A percentile compares a stretch with the other conserved stretches of the same genome.
phyloP scores from a whole-genome alignment of 1,140 invertebrate species.

The Oryzaephilus surinamensis region DNA sequence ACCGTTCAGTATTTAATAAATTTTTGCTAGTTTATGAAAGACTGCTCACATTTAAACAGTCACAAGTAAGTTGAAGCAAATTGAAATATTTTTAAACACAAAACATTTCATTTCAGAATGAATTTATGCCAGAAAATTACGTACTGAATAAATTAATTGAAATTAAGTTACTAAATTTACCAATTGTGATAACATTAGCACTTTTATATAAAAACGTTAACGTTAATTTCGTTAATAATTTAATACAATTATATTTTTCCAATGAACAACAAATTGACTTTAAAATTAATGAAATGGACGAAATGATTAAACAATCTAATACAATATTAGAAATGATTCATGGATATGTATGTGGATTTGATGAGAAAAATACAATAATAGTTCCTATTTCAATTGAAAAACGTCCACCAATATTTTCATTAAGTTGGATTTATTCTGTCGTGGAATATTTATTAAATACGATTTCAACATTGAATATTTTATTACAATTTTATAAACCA shows the following conservation, averaged over 20 bases:
- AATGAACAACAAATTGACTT: slow-evolving; percentile 21
- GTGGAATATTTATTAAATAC: slow-evolving; percentile 22
- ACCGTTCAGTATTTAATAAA: slow-evolving; percentile 20
- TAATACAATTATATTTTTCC: slow-evolving; percentile 28
- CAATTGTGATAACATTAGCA: slow-evolving; percentile 23
- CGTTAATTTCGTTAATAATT: slow-evolving; percentile 22
- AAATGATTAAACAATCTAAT: slow-evolving; percentile 21
- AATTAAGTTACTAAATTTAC: slow-evolving; percentile 24
- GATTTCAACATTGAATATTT: slow-evolving; percentile 16
- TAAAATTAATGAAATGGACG: slow-evolving; percentile 23
- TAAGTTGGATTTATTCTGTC: slow-evolving; percentile 30
- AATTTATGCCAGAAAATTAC: slow-evolving; percentile 26
- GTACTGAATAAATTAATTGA: slow-evolving; percentile 23
- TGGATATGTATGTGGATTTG: slow-evolving; percentile 26
- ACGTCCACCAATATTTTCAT: slow-evolving; percentile 24
- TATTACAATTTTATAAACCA: slow-evolving; percentile 22
- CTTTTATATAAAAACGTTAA: slow-evolving; percentile 23
- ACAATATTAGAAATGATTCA: slow-evolving; percentile 31
- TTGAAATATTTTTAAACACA: no score
- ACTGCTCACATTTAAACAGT: slow-evolving; percentile 21
- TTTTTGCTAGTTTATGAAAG: slow-evolving; percentile 22
- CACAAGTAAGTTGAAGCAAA: slow-evolving; percentile 24
- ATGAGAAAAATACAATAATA: slow-evolving; percentile 16
- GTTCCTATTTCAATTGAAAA: slow-evolving; percentile 24
- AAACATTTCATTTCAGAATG: slow-evolving; percentile 27